Evolutionary conservation across 2,888 invertebrate species (phyloP), one percentile per base, ranked within the genome.

Genomic region (Stictocephala bisonia): DNA sequence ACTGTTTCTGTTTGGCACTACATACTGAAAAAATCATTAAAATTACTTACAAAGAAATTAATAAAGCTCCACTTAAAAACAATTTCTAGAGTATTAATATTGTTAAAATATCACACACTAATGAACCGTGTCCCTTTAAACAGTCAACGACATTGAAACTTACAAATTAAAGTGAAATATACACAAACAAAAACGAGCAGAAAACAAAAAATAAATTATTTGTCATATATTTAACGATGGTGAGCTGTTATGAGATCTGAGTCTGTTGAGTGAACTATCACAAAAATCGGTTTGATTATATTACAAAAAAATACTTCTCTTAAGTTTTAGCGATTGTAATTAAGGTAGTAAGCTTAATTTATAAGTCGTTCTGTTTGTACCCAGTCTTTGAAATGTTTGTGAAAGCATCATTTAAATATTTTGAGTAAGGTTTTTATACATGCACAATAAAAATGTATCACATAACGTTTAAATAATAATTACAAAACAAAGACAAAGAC

Each of bases 71-170:
- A 26, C 41, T 51, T 50, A 68, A 3, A 69, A 20, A 50, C 18
- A 69, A 71, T 71, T n/a, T 58, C 41, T 56, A 71, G 70, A 71
- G 58, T 71, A 71, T 58, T 58, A 26, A 56, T 44, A 58, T 31
- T 18, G 24, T 29, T 24, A 69, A 56, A 44, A 71, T 44, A 58
- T 44, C 64, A 64, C 64, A 64, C 64, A n/a, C n/a, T n/a, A n/a
- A n/a, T 44, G 44, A 3, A 44, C 41, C 44, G 40, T 44, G 24
- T 64, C 40, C 15, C 41, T 27, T 40, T 60, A 27, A 44, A 41
- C 24, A n/a, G 64, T 24, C 27, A 44, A 7, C n/a, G 26, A 15
- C 44, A 44, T 40, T 40, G 44, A 40, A 26, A 64, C 64, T 64
- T 64, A 64, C 40, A 60, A 64, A 64, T 64, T 64, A 64, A 64